Percentiles rank a stretch among this genome's conserved stretches.
Conservation (phyloP, 2,888 invertebrate genomes). For the Serrognathus titanus region DNA sequence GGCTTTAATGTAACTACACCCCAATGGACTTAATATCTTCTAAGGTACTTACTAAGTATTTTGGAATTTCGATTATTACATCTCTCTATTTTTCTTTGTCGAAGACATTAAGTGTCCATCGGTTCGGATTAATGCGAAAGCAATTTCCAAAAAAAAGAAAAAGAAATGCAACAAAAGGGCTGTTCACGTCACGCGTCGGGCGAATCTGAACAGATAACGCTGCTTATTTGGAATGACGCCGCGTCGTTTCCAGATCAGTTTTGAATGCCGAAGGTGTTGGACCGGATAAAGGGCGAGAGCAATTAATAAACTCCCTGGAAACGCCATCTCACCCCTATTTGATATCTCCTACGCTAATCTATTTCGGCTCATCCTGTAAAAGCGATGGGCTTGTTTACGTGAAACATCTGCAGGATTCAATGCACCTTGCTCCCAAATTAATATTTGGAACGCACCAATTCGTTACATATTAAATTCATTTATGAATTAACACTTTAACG, state of each 20-base stretch:
- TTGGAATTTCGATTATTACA: no score
- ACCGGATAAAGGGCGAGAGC: slow-evolving; percentile 46
- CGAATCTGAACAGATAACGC: slow-evolving; percentile 5
- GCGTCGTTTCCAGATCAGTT: slow-evolving; percentile 47
- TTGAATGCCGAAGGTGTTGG: slow-evolving; percentile 48
- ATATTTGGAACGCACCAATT: no score
- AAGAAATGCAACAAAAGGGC: slow-evolving; percentile 19
- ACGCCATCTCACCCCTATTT: neutral
- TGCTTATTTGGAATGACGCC: slow-evolving; percentile 40
- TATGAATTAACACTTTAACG: no score
- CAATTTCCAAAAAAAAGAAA: neutral
- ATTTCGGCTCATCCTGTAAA: neutral
- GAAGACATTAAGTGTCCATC: no score
- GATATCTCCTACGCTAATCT: neutral
- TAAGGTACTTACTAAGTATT: no score
- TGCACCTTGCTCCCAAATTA: no score
- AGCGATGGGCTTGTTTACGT: no score
- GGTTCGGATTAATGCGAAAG: no score
- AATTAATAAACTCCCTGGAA: slow-evolving; percentile 44
- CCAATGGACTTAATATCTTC: no score
- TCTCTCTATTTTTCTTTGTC: no score
- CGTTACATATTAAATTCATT: no score
- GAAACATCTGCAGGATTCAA: no score
- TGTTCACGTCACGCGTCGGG: slow-evolving; percentile 22
- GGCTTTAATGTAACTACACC: neutral